Percentiles rank a stretch among this genome's conserved stretches.
Evolutionary conservation across 2,797 vertebrate species (phyloP).

Genomic region (Psittacula derbiana): DNA sequence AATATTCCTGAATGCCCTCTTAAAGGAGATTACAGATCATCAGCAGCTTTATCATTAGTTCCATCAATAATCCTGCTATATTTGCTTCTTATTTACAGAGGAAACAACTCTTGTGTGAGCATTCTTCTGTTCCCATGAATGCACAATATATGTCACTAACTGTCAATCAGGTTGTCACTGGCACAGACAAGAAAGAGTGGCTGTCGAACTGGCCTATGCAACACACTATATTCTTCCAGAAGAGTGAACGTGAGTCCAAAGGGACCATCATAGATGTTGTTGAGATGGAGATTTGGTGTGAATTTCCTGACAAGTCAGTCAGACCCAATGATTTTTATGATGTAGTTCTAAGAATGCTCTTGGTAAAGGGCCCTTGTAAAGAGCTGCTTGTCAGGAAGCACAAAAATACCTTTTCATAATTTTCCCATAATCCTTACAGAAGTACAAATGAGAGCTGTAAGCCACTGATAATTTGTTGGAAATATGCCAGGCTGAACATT

Average conservation of each 20-base stretch:
- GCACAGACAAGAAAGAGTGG: background rate
- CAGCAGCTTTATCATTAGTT: background rate
- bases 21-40: conserved; percentile 15
- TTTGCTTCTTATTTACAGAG: conserved; percentile 5
- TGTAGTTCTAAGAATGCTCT: background rate
- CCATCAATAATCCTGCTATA: conserved; percentile 25
- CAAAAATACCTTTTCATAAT: background rate
- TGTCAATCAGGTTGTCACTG: conserved; percentile 7
- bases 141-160: background rate
- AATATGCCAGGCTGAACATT: background rate
- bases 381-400: background rate
- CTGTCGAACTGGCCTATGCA: background rate
- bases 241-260: background rate
- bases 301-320: background rate
- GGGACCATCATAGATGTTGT: background rate
- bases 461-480: background rate
- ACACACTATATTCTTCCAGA: conserved; percentile 3
- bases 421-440: background rate
- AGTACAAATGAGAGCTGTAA: background rate
- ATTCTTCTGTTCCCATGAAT: background rate
- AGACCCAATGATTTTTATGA: background rate
- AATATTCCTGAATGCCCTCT: background rate
- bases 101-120: background rate
- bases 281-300: background rate
- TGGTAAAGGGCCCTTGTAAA: background rate